A percentile compares a stretch with the other conserved stretches of the same genome.
Evolutionary conservation across 2,797 vertebrate species (phyloP).

Genomic region (Girardinus metallicus): DNA sequence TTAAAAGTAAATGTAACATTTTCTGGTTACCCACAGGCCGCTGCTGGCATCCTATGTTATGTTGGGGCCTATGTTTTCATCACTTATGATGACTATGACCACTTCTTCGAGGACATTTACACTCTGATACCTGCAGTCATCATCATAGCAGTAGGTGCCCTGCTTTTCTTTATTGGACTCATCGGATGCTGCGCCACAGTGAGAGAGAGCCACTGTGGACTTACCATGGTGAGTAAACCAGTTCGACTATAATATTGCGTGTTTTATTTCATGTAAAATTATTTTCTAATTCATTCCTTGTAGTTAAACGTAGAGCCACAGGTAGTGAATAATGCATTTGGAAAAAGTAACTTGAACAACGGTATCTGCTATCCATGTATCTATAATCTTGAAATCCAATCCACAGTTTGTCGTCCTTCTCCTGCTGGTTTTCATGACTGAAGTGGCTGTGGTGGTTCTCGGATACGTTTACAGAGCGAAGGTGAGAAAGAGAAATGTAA

Average conservation of each 20-base stretch:
- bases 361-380: constrained; percentile 3
- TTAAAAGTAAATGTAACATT: background rate
- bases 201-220: constrained; percentile 91
- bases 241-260: background rate
- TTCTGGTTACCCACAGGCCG: constrained; percentile 81
- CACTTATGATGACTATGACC: constrained; percentile 95
- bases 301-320: constrained; percentile 1
- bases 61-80: constrained; percentile 97
- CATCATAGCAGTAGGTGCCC: constrained; percentile 91
- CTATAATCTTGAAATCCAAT: constrained; percentile 58
- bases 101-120: constrained; percentile 96
- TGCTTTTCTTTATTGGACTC: constrained; percentile 95
- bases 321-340: constrained; percentile 1
- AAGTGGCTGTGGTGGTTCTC: constrained; percentile 93
- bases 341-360: background rate
- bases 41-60: constrained; percentile 95
- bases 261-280: background rate
- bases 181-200: constrained; percentile 97
- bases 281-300: background rate
- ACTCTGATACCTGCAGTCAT: constrained; percentile 93
- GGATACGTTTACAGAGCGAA: constrained; percentile 98
- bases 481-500: constrained; percentile 75
- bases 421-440: constrained; percentile 94
- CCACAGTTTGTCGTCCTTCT: constrained; percentile 94
- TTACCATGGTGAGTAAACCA: constrained; percentile 86